A percentile compares a stretch with the other conserved stretches of the same genome.
These are phyloP conservation scores for Drosophila novamexicana DNA, from an alignment of 1,140 invertebrate genomes.

Conservation along the genomic window DNA sequence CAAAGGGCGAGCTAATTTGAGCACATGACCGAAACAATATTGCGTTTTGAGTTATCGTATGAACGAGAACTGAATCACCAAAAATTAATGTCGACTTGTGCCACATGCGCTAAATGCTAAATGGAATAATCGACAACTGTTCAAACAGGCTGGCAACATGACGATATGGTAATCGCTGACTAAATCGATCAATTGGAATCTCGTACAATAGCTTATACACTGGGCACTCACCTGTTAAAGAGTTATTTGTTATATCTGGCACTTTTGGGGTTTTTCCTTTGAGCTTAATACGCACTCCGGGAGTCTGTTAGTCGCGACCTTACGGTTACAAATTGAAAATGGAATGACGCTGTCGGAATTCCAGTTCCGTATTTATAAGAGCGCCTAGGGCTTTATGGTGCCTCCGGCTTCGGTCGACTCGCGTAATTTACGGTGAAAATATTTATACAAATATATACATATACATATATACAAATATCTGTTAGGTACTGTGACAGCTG, in stretches of 20 bases:
- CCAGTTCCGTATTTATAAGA: slow-evolving; percentile 43
- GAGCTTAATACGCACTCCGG: background rate
- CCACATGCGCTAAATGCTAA: background rate
- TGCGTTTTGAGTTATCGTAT: background rate
- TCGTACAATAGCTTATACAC: background rate
- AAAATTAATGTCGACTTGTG: background rate
- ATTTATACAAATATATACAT: slow-evolving; percentile 39
- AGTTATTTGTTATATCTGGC: slow-evolving; percentile 1
- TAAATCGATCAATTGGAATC: slow-evolving; percentile 24
- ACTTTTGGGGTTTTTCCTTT: background rate
- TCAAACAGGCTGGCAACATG: slow-evolving; percentile 22
- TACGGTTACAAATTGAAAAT: slow-evolving; percentile 22
- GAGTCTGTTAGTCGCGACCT: background rate
- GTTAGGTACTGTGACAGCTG: background rate
- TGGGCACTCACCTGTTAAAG: slow-evolving; percentile 36
- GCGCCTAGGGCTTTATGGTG: slow-evolving; percentile 4
- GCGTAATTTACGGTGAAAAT: slow-evolving; percentile 39
- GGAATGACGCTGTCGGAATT: slow-evolving; percentile 28
- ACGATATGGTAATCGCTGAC: slow-evolving; percentile 27
- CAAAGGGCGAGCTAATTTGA: background rate
- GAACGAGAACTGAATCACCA: slow-evolving; percentile 16
- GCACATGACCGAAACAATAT: background rate
- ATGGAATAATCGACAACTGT: slow-evolving; percentile 31
- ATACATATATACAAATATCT: slow-evolving; percentile 40
- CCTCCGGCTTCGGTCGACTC: slow-evolving; percentile 23